Evolutionary conservation across 2,797 vertebrate genomes (phyloP), one percentile per base, ranked within the genome.

Genomic region (Tachyglossus aculeatus): DNA sequence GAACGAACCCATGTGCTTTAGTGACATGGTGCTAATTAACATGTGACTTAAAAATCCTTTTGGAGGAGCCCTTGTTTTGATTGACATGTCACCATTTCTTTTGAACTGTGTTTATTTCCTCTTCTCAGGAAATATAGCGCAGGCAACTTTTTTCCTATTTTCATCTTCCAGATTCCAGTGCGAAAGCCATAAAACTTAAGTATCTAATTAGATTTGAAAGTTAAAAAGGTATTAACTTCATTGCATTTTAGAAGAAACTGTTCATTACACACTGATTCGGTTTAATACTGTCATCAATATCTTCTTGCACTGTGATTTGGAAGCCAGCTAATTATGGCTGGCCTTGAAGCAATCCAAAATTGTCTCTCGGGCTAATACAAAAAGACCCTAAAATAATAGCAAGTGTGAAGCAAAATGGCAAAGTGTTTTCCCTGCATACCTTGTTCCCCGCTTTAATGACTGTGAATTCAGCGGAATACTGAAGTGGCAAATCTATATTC

Each of bases 141-240:
- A 18, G 12, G 9, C 6, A 64, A 15, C 5, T 27, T 38, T 39
- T 6, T 31, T 29, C 32, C 21, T 9, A 4, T 16, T 59, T 73
- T 58, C 41, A 2, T 22, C 21, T 27, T 77, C 29, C 9, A 41
- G 2, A 58, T 21, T 56, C 31, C n/a, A 69, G 54, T 24, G 16
- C 56, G 69, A 56, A 71, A 57, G 0, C 5, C 6, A 9, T 58
- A 4, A 44, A 58, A 71, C 43, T 48, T 19, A 53, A 56, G 19
- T 39, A 14, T 40, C 33, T 56, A 21, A 45, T 63, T 21, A 65
- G 16, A 57, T 45, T 75, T 53, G 51, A 10, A 73, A 67, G 47
- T 44, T 2, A 37, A 38, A 72, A 38, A 36, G 43, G 4, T 1
- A 7, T 18, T 62, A 61, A 71, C 53, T 15, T 71, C 70, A 15